Evolutionary conservation across 1,140 invertebrate genomes (phyloP).

Genomic region (Drosophila jambulina): DNA sequence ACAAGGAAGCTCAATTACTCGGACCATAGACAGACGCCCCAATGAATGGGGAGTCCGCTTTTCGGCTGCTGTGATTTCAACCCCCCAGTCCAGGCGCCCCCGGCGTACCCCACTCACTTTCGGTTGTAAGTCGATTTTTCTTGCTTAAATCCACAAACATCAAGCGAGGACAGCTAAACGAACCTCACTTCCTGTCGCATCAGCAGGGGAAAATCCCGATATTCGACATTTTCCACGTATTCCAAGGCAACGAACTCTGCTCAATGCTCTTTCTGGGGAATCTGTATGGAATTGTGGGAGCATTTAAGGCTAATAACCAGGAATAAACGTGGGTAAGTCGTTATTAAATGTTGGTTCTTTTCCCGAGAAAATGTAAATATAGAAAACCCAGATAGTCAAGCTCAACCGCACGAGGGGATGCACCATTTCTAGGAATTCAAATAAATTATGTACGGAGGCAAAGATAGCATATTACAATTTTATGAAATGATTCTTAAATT

Average conservation of each 20-base stretch:
- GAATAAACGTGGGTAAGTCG: no score
- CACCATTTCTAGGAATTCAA: background rate
- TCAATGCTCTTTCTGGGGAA: background rate
- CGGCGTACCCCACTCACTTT: background rate
- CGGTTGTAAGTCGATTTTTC: conserved; percentile 14
- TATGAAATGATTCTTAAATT: no score
- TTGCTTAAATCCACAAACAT: conserved; percentile 30
- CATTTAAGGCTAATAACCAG: background rate
- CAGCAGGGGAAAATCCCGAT: conserved; percentile 5
- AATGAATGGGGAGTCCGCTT: background rate
- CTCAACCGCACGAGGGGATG: no score
- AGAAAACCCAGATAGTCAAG: background rate
- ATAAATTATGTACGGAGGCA: background rate
- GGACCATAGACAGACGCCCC: background rate
- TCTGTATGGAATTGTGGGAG: no score
- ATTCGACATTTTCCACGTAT: background rate
- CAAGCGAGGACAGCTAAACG: conserved; percentile 3
- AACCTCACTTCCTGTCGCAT: conserved; percentile 14
- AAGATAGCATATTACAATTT: no score
- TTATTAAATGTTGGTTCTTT: background rate
- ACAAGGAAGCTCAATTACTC: conserved; percentile 12
- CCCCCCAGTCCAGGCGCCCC: background rate
- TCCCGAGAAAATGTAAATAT: background rate
- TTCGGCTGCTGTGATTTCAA: background rate
- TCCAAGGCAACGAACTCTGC: no score